Evolutionary conservation across 2,113 vertebrate species (phyloP).

Genomic region (Zosterops borbonicus): DNA sequence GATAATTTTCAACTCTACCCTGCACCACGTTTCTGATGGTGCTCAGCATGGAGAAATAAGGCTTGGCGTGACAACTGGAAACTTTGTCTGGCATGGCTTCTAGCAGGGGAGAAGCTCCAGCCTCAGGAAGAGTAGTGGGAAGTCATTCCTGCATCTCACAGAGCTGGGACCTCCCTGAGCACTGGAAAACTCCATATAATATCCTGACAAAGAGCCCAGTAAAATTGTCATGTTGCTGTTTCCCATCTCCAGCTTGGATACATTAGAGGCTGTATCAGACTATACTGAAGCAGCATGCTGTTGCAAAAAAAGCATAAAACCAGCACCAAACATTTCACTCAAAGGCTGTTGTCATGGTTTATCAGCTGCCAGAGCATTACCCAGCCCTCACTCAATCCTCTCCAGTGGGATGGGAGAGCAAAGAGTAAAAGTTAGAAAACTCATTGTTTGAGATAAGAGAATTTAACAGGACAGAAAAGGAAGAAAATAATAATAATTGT

Average conservation of each 20-base stretch:
- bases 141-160: background rate
- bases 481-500: background rate
- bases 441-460: background rate
- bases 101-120: background rate
- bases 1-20: background rate
- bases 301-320: constrained; percentile 10
- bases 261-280: background rate
- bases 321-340: constrained; percentile 31
- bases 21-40: background rate
- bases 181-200: background rate
- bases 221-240: background rate
- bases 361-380: background rate
- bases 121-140: fast-evolving
- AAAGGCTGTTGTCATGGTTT: background rate
- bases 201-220: background rate
- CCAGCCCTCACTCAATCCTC: background rate
- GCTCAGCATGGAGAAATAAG: background rate
- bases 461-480: background rate
- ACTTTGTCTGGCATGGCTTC: background rate
- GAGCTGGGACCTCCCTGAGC: background rate
- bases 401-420: fast-evolving
- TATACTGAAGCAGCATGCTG: background rate
- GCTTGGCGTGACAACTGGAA: background rate
- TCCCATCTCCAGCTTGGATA: background rate
- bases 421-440: background rate